Base-by-base conservation (phyloP, 2,888 invertebrate species). In the Apeira syringaria region DNA sequence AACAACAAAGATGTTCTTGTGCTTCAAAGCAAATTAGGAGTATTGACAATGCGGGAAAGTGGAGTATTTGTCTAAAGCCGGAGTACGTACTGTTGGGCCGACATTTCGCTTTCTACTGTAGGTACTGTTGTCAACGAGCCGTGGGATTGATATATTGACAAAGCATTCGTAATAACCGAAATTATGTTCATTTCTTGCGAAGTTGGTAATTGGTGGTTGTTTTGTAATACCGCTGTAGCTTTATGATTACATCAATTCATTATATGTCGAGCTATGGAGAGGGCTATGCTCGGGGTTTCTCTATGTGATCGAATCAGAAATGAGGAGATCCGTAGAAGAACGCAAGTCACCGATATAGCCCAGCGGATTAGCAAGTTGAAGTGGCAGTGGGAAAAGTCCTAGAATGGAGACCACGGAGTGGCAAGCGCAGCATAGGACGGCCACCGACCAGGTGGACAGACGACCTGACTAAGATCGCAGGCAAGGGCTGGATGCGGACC, bases 1-100 rank as follows among this genome's bases (percentile, higher is more conserved):
- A 32, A 9, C 5, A 20, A 34, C 31, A 36, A 32, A 22, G 42
- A 32, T 36, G 36, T 15, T 43, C 42, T 43, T 31, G 36, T 43
- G 36, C 25, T 20, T 17, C 35, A 36, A 32, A 18, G 24, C 33
- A 40, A 41, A 41, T 40, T 29, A 22, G 26, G 40, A 12, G 29
- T 36, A 33, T 46, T 41, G 40, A 46, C 38, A 38, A 42, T 34
- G 38, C 13, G 17, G 34, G 44, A 44, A 44, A 44, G 44, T 25
- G 37, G 29, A 28, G 29, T 44, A 38, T 44, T 34, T 43, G 43
- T 17, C 28, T 15, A 10, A 10, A 33, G 30, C 10, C 10, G n/a
- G 5, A 20, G 32, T 32, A 24, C 24, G 3, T 42, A 26, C 35
- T 35, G 26, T 25, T 25, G 9, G 26, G 20, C 10, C 39, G 9